Base-by-base conservation (phyloP, 2,888 invertebrate genomes). In the Leptodirus hochenwartii region DNA sequence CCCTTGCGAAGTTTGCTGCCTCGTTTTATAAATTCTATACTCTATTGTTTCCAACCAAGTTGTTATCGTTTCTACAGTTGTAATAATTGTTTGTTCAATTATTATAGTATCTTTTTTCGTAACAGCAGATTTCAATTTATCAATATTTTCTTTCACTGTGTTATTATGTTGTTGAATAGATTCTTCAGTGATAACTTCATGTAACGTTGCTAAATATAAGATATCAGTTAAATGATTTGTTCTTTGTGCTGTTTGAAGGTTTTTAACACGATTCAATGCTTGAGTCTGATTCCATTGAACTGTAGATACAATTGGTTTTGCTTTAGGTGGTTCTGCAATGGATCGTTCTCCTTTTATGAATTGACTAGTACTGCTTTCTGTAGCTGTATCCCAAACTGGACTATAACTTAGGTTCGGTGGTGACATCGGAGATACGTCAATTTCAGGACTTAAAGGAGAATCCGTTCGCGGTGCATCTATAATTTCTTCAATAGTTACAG, bases 21-120 rank as follows among this genome's bases (percentile, higher is more conserved):
- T 49, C 35, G 63, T 64, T 14, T 69, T 49, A 42, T 69, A 74
- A 26, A 82, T 76, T 42, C 72, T 68, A 41, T 81, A 81, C 47
- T 82, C 81, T 34, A 85, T 79, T 15, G 77, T 80, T 56, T 85
- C 80, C 24, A 87, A 50, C 80, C 84, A 84, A 9, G 74, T 73
- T 0, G 81, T 79, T 23, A 87, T 75, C 0, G 73, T 77, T 51
- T 84, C 79, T 26, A 84, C 73, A 0, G 81, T 69, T 13, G 73
- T 69, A 6, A 80, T 66, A 8, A 82, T 62, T 23, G 69, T 72
- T 41, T 68, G 70, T 50, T 81, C 77, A 22, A 75, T 64, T 9
- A 64, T 53, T 1, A 56, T 51, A 3, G 62, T 56, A 46, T 78
- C 66, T 22, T 64, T 61, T 35, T 50, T 56, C 27, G 64, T 56